Evolutionary conservation across 2,888 invertebrate genomes (phyloP), one percentile per base, ranked within the genome.

Genomic region (Andrena flavipes): DNA sequence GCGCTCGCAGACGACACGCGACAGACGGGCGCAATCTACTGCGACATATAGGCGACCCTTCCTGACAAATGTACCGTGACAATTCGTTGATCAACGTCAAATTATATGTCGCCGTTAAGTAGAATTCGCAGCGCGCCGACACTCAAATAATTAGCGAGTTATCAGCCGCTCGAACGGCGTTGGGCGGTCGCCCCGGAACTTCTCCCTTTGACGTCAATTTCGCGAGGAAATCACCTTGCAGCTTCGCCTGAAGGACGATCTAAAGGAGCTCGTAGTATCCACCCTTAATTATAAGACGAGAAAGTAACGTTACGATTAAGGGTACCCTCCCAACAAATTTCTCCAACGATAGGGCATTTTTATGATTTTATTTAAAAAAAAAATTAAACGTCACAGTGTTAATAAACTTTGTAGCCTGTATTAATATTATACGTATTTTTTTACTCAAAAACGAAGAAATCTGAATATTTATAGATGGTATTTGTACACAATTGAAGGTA

Each of bases 21-120:
- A 81, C 84, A 82, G 84, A 76, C 33, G 64, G 63, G 82, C 77
- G 76, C 85, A 85, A 85, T 85, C 75, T 75, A 63, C 73, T 54
- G 75, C 83, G 85, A 82, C 85, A 60, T 49, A 71, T 62, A 63
- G 82, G 69, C 73, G 74, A 79, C 72, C 69, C 76, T 59, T 62
- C 60, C 65, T 85, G 85, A 85, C 85, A 80, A 85, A 85, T 80
- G 78, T 79, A 83, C 77, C 64, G 69, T 65, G 85, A 77, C 85
- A 80, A 59, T 54, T 42, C 79, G 77, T 56, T 23, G 23, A 23
- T 56, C 56, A 26, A 23, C 8, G 23, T 56, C 56, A 10, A 23
- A 56, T 56, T 26, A 26, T 56, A 10, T 26, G 23, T 23, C 20
- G 10, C 56, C 20, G 20, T 20, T 56, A 56, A 56, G 23, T 10